Conservation (phyloP, 2,797 vertebrate genomes). For the Cygnus olor region DNA sequence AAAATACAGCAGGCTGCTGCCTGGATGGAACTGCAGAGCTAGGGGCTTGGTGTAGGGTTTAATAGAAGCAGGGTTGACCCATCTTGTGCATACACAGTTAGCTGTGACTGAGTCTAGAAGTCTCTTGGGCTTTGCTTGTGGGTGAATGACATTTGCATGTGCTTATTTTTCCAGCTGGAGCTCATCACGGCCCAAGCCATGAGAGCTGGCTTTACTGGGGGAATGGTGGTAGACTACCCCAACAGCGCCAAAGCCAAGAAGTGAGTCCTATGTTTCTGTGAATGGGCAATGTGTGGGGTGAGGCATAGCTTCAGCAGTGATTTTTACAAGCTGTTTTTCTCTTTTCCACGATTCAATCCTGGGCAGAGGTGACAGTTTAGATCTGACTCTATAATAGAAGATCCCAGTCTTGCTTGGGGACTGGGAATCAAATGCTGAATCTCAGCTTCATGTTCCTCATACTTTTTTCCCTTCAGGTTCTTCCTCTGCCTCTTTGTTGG, state of each 20-base stretch:
- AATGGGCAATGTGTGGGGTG: not conserved
- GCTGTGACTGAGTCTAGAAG: not conserved
- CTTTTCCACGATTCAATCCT: not conserved
- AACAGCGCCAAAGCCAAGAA: constrained; percentile 98
- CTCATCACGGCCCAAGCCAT: constrained; percentile 94
- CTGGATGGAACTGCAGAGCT: not conserved
- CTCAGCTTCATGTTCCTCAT: not conserved
- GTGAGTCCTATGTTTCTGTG: constrained; percentile 76
- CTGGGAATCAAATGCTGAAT: not conserved
- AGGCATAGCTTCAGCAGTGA: not conserved
- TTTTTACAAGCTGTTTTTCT: not conserved
- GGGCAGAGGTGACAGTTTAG: not conserved
- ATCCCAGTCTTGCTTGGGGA: not conserved
- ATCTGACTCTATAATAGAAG: not conserved
- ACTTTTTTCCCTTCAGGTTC: constrained; percentile 82
- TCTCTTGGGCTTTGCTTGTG: not conserved
- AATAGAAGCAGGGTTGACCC: not conserved
- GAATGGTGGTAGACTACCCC: constrained; percentile 96
- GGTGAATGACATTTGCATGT: not conserved
- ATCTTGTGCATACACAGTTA: not conserved
- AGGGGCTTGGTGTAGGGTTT: not conserved
- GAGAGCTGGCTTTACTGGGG: constrained; percentile 93
- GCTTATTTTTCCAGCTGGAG: constrained; percentile 84
- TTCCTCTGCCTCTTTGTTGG: constrained; percentile 95
- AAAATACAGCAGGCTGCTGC: not conserved